Evolutionary conservation across 1,140 invertebrate genomes (phyloP).

Genomic region (Sminthurides bifidus): DNA sequence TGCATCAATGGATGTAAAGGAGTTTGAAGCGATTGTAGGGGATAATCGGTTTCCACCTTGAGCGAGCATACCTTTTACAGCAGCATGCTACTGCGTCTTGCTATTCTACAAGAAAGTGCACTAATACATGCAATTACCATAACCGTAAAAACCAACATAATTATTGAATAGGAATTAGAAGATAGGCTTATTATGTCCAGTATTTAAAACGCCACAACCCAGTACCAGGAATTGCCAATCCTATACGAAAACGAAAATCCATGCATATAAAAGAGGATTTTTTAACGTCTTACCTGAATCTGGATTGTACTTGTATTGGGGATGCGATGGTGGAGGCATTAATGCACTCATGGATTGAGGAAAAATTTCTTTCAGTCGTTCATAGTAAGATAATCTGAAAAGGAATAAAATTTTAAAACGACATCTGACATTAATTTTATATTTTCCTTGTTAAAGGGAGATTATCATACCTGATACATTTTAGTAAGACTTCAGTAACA

Average conservation of each 20-base stretch:
- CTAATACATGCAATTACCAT: not conserved
- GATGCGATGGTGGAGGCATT: conserved; percentile 63
- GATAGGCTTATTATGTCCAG: not conserved
- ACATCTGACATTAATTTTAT: no score
- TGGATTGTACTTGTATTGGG: conserved; percentile 71
- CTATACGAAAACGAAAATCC: no score
- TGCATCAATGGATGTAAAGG: no score
- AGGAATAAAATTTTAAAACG: conserved; percentile 6
- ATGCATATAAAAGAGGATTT: not conserved
- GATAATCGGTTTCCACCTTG: no score
- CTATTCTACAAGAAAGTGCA: no score
- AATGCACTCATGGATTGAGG: conserved; percentile 76
- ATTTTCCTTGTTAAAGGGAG: not conserved
- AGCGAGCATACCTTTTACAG: no score
- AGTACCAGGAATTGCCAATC: no score
- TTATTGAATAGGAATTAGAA: not conserved
- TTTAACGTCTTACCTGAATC: conserved; percentile 49
- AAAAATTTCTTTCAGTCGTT: conserved; percentile 82
- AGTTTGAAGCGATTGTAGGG: no score
- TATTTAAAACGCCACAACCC: no score
- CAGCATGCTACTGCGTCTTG: no score
- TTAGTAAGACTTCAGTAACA: conserved; percentile 80
- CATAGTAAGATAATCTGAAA: conserved; percentile 80
- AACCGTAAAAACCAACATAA: not conserved
- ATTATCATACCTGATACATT: conserved; percentile 62